A percentile compares a stretch with the other conserved stretches of the same genome.
Conservation (phyloP, 2,113 vertebrate genomes). For the Centrocercus urophasianus region DNA sequence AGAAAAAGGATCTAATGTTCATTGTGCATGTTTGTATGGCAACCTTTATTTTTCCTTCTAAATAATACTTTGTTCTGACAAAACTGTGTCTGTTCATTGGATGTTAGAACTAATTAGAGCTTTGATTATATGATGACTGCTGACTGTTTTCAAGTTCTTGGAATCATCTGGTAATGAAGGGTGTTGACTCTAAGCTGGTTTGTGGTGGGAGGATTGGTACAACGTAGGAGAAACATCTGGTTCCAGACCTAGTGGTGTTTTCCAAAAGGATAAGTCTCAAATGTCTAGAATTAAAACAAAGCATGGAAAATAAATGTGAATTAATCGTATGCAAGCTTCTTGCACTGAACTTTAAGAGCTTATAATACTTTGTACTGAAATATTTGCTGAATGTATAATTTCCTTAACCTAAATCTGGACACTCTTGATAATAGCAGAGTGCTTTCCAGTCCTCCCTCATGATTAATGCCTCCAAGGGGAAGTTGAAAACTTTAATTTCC, state of each 20-base stretch:
- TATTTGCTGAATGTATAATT: background rate
- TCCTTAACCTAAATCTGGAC: background rate
- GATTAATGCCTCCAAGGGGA: background rate
- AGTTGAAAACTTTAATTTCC: background rate
- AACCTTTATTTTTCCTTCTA: background rate
- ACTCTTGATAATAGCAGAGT: background rate
- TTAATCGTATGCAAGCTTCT: background rate
- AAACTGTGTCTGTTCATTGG: background rate
- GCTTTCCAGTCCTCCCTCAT: background rate
- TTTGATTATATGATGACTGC: background rate
- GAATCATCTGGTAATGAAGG: background rate
- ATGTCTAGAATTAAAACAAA: background rate
- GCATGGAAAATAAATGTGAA: background rate
- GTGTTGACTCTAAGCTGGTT: background rate
- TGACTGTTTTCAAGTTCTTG: background rate
- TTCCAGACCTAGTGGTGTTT: background rate
- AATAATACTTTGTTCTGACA: background rate
- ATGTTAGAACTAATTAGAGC: background rate
- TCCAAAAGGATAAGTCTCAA: background rate
- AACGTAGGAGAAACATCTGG: background rate
- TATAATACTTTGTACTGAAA: background rate
- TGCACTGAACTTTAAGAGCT: background rate
- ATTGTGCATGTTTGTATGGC: background rate
- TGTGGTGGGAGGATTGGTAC: background rate
- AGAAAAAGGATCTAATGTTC: background rate